These are phyloP conservation scores for Andrena camellia DNA, from an alignment of 2,888 invertebrate genomes.

Conservation along the genomic window DNA sequence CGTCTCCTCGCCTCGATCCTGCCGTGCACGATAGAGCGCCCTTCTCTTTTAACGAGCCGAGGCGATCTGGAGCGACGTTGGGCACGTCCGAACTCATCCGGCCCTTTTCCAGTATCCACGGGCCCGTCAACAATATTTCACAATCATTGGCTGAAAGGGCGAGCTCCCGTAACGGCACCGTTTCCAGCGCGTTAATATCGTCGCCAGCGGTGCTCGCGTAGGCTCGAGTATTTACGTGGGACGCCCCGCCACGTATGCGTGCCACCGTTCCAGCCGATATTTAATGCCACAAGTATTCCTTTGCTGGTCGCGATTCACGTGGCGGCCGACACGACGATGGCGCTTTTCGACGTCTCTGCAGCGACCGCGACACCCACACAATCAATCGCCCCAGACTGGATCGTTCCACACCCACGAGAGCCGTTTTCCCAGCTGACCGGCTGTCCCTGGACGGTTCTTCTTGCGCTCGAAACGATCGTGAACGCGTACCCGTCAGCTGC, in stretches of 20 bases:
- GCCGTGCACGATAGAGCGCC: not conserved
- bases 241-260: constrained; percentile 31
- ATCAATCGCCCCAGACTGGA: constrained; percentile 70
- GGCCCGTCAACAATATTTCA: constrained; percentile 3
- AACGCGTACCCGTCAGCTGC: constrained; percentile 5
- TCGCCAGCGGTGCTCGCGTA: not conserved
- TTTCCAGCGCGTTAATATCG: not conserved
- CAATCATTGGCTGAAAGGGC: not conserved
- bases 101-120: not conserved
- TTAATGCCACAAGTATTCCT: constrained; percentile 52
- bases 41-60: constrained; percentile 3
- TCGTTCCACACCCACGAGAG: constrained; percentile 72
- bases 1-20: not conserved
- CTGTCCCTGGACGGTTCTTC: constrained; percentile 37
- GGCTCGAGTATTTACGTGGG: not conserved
- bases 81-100: not conserved
- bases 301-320: constrained; percentile 66
- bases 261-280: constrained; percentile 27
- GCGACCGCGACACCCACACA: constrained; percentile 73
- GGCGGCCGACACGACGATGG: constrained; percentile 71
- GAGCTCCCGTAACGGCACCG: not conserved
- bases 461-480: not conserved
- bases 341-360: constrained; percentile 71
- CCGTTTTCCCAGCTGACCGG: constrained; percentile 68
- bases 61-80: not conserved